Base-by-base conservation (phyloP, 1,140 invertebrate species). In the Coboldia fuscipes region DNA sequence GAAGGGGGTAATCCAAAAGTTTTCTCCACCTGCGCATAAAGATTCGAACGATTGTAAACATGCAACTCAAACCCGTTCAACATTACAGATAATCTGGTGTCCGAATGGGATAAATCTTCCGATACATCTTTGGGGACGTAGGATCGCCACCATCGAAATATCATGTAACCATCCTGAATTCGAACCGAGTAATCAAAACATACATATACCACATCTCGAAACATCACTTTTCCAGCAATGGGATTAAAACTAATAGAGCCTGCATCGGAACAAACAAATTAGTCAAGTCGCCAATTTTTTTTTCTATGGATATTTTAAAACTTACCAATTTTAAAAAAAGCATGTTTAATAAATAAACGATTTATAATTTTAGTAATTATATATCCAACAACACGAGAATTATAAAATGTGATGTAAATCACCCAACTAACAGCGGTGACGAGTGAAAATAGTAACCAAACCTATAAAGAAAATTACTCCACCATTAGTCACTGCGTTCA, bases 161-260 rank as follows among this genome's bases (percentile, higher is more conserved):
- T 92, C 33, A 93, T 64, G 68, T 88, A 97, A 5, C 92, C 94
- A 68, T 97, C 92, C 60, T 97, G 89, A 39, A 94, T 71, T 43
- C 89, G 67, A 24, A 94, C 53, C 22, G 83, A 84, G 56, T 84
- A 94, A 61, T 98, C 92, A 58, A 89, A 79, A 30, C 83, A 93
- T 26, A 94, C 83, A 45, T 86, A 93, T 32, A 86, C 75, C 47
- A 97, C 70, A 65, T 97, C 88, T 41, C 90, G 67, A 61, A 97
- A 96, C 93, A 98, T 98, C 26, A 97, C 81, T 63, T 97, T 97
- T 3, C 94, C 94, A 41, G 89, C 88, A 39, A 97, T 62, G 18
- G 88, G 82, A 59, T 90, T 90, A 23, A 94, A 60, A 2, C 88
- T 89, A 45, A 97, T 75, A 12, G 93, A 96, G 38, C 90, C 89